Evolutionary conservation across 2,797 vertebrate species (phyloP).

Genomic region (Hyperoplus immaculatus): DNA sequence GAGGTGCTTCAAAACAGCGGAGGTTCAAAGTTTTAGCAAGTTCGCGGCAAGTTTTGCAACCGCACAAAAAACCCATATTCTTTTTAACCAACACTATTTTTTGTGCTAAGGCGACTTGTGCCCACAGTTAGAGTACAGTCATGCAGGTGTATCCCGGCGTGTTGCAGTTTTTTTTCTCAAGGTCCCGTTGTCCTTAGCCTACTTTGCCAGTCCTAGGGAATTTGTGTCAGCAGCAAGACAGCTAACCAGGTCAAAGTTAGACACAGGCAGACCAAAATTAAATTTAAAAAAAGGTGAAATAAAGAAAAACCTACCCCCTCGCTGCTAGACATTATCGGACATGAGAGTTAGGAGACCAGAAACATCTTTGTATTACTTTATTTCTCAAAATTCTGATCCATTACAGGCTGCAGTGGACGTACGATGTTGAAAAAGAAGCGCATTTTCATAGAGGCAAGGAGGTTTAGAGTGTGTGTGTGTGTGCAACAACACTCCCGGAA

Average conservation of each 20-base stretch:
- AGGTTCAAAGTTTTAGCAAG: too few species aligned
- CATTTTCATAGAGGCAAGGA: constrained; percentile 12
- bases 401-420: constrained; percentile 16
- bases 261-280: constrained; percentile 25
- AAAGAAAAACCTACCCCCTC: neutral
- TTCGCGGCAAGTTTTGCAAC: neutral
- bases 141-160: constrained; percentile 19
- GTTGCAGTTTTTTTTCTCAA: constrained; percentile 59
- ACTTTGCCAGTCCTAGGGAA: constrained; percentile 54
- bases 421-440: constrained; percentile 12
- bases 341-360: constrained; percentile 6
- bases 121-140: constrained; percentile 63
- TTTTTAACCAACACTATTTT: constrained; percentile 29
- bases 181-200: constrained; percentile 68
- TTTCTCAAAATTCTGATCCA: constrained; percentile 1
- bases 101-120: constrained; percentile 30
- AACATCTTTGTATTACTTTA: constrained; percentile 1
- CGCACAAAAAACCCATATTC: too few species aligned
- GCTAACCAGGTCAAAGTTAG: constrained; percentile 60
- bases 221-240: constrained; percentile 45
- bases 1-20: too few species aligned
- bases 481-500: constrained; percentile 5
- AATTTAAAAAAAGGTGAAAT: neutral
- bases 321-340: constrained; percentile 10
- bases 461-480: constrained; percentile 13